Base-by-base conservation (phyloP, 1,140 invertebrate species). In the Zaprionus africanus region DNA sequence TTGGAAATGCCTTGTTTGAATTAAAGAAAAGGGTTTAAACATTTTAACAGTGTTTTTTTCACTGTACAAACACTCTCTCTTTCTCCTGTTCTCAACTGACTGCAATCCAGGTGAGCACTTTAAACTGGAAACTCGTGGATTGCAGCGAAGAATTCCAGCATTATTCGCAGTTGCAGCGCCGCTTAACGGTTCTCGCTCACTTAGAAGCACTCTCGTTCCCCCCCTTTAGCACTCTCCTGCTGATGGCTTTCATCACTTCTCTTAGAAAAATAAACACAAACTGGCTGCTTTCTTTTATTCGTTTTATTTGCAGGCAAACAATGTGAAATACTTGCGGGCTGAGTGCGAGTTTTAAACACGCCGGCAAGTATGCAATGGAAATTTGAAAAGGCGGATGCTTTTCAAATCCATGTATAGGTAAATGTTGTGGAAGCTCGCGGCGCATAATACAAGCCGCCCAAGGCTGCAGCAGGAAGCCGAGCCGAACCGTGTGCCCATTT, bases 241-340 rank as follows among this genome's bases (percentile, higher is more conserved):
- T 12, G 22, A 53, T 57, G 24, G 13, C 36, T 61, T 24, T n/a
- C 19, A 46, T 4, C 46, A 41, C 56, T 60, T 58, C 24, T 63
- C 31, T 11, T 65, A 69, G 77, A 78, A 66, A 80, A 54, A 78
- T 73, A 78, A 75, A 69, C 56, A 67, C 28, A 57, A 58, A 26
- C 59, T 36, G 59, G 67, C 53, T 51, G 41, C 31, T 60, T 75
- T 68, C 63, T 83, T 80, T 82, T 63, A 62, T 67, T 84, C 80
- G 60, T 77, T 84, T 84, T 80, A 84, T 85, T 78, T 82, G 68
- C 65, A 58, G 68, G 74, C 78, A 81, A 85, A 85, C 81, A 85
- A 85, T 84, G 78, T 65, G 62, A 81, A 85, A 81, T 81, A 77
- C 81, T 83, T 76, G 73, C 81, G 75, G 81, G 77, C 53, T 68